These are phyloP conservation scores for Tuberolachnus salignus DNA, from an alignment of 2,888 invertebrate genomes.

Conservation along the genomic window DNA sequence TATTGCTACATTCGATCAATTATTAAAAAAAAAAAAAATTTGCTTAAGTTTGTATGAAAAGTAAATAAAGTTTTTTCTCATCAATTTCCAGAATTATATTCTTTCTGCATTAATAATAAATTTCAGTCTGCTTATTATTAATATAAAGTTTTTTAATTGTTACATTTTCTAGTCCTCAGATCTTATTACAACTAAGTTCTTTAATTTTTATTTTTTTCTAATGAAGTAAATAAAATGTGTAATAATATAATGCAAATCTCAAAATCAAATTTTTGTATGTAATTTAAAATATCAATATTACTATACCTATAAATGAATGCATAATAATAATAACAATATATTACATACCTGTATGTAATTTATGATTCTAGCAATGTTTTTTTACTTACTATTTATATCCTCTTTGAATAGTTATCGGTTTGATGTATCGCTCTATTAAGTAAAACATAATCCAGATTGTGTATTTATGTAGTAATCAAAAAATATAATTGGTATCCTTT, in stretches of 20 bases:
- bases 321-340: constrained; percentile 1
- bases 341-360: not conserved
- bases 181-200: constrained; percentile 31
- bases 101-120: not conserved
- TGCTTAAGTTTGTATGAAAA: not conserved
- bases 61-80: not conserved
- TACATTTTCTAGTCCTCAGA: constrained; percentile 49
- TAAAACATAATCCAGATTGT: constrained; percentile 29
- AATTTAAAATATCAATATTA: constrained; percentile 6
- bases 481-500: constrained; percentile 47
- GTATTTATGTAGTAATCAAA: constrained; percentile 47
- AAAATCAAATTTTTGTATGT: constrained; percentile 20
- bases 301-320: not conserved
- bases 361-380: not conserved
- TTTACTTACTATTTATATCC: constrained; percentile 33
- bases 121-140: constrained; percentile 27
- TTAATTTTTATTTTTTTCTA: not conserved
- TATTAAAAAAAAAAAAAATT: not conserved
- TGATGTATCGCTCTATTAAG: constrained; percentile 36
- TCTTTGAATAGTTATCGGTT: not conserved
- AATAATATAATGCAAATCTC: constrained; percentile 12
- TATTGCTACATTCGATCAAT: not conserved
- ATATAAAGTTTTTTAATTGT: constrained; percentile 31
- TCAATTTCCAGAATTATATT: not conserved
- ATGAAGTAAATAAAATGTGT: not conserved